These are phyloP conservation scores for Gymnocheta viridis DNA, from an alignment of 2,888 invertebrate species.

Conservation along the genomic window DNA sequence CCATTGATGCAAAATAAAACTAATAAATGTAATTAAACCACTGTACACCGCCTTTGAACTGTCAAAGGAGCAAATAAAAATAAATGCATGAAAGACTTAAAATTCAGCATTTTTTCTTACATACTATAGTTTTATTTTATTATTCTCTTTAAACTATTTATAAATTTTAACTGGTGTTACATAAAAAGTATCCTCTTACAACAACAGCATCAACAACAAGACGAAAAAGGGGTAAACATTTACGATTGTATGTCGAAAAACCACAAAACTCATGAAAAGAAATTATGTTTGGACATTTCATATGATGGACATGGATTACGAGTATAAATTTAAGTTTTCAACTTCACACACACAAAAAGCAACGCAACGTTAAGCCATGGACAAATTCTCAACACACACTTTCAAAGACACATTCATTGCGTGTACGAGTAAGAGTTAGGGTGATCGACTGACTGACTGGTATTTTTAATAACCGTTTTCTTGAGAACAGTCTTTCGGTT, in stretches of 20 bases:
- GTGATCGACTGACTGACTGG: neutral
- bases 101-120: conserved; percentile 47
- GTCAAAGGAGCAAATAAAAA: conserved; percentile 11
- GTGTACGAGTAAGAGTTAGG: neutral
- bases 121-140: neutral
- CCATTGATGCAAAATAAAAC: too few species aligned
- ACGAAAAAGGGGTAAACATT: neutral
- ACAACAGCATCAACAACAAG: conserved; percentile 20
- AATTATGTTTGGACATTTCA: conserved; percentile 70
- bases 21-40: too few species aligned
- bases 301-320: conserved; percentile 71
- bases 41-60: neutral
- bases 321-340: conserved; percentile 68
- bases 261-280: conserved; percentile 70
- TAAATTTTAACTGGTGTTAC: conserved; percentile 47
- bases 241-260: conserved; percentile 45
- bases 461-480: neutral
- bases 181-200: conserved; percentile 39
- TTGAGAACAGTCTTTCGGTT: too few species aligned
- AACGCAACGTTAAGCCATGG: neutral
- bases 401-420: neutral
- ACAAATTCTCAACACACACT: conserved; percentile 2
- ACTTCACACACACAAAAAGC: conserved; percentile 71
- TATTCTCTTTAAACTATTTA: conserved; percentile 10
- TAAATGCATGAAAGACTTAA: conserved; percentile 48